Base-by-base conservation (phyloP, 1,140 invertebrate genomes). In the Steinernema feltiae region DNA sequence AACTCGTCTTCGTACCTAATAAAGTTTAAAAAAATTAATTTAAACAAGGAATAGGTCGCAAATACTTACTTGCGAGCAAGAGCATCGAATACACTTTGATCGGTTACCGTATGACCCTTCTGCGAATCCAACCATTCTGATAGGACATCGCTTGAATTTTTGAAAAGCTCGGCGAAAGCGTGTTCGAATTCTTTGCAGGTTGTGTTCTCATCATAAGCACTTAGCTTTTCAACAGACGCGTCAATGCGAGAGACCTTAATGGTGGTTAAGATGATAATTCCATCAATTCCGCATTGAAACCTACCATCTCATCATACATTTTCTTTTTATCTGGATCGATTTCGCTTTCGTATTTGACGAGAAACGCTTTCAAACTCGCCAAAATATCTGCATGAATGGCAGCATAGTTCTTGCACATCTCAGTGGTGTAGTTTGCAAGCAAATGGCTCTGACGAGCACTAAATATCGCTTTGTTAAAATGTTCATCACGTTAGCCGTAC, bases 1-100 rank as follows among this genome's bases (percentile, higher is more conserved):
- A 93, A 99, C 83, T 97, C 93, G 78, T 92, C 89, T 88, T 99
- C 97, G 92, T 92, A 99, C 85, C 92, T 90, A 77, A 91, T 90
- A 0, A 95, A n/a, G 24, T 17, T 15, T 12, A 27, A n/a, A 7
- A 63, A 3, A 63, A n/a, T 63, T 3, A 63, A 27, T 63, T 63
- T 3, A 12, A 15, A 21, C 7, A 41, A 7, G 18, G 35, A 41
- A 41, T 7, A 41, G 18, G 53, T 63, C 24, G 12, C 24, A 27
- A 15, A 63, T 18, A 48, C 76, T 63, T 30, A 85, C 84, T 71
- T 77, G 72, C 78, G 79, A 27, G 84, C 83, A 48, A 99, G 88
- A 76, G 90, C 89, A 72, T 89, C 90, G 87, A 99, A 99, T 83
- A 98, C 94, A 24, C 90, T 90, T 88, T 97, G 97, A 81, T 98